Evolutionary conservation across 2,797 vertebrate genomes (phyloP).

Genomic region (Cacajao melanocephalus): DNA sequence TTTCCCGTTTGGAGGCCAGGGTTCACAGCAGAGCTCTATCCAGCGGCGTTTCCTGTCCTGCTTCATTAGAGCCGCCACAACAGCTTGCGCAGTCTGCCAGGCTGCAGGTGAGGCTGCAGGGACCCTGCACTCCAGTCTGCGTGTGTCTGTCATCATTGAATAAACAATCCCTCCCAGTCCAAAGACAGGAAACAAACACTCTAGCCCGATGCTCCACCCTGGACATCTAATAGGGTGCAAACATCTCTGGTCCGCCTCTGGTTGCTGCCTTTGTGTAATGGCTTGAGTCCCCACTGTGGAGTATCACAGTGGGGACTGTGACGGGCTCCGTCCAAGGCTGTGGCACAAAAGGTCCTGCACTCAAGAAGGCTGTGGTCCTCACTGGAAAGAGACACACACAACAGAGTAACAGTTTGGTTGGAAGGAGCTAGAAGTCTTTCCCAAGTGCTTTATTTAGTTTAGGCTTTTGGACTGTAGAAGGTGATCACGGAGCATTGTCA

Average conservation of each 20-base stretch:
- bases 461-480: neutral
- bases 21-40: slow-evolving; percentile 79
- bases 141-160: slow-evolving; percentile 79
- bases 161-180: slow-evolving; percentile 40
- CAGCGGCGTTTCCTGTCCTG: slow-evolving; percentile 77
- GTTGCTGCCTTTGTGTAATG: neutral
- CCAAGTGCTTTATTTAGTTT: neutral
- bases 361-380: neutral
- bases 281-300: too few species aligned
- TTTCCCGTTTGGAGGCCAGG: slow-evolving; percentile 80
- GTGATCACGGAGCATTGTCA: neutral
- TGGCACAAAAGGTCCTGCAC: neutral
- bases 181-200: slow-evolving; percentile 67
- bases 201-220: neutral
- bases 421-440: neutral
- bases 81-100: slow-evolving; percentile 37
- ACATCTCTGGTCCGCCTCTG: neutral
- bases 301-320: neutral
- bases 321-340: neutral
- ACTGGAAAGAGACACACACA: neutral
- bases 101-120: slow-evolving; percentile 59
- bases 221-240: neutral
- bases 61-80: slow-evolving; percentile 54
- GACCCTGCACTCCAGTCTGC: slow-evolving; percentile 76
- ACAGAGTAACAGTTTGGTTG: neutral